A percentile compares a stretch with the other conserved stretches of the same genome.
These are phyloP conservation scores for Abrostola triplasia DNA, from an alignment of 2,888 invertebrate genomes.

Conservation along the genomic window DNA sequence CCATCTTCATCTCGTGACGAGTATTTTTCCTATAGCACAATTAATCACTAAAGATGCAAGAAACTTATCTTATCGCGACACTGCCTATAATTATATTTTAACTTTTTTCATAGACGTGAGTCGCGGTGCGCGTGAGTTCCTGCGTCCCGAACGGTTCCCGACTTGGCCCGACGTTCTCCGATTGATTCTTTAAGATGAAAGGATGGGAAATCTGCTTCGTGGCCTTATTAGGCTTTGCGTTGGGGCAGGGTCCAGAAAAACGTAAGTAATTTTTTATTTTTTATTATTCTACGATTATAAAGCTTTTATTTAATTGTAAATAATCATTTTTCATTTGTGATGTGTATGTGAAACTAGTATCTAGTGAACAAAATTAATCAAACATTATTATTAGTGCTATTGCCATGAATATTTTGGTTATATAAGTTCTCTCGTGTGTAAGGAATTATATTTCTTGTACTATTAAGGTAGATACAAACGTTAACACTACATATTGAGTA, in stretches of 20 bases:
- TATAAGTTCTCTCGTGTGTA: too few species aligned
- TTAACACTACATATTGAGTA: too few species aligned
- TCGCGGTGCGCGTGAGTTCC: constrained; percentile 59
- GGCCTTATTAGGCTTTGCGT: constrained; percentile 44
- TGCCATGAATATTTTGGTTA: too few species aligned
- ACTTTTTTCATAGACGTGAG: constrained; percentile 75
- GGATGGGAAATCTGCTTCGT: constrained; percentile 51
- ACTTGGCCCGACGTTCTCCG: constrained; percentile 44
- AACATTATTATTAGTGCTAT: too few species aligned
- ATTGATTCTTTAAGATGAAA: constrained; percentile 46
- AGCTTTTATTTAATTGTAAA: neutral
- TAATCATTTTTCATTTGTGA: neutral
- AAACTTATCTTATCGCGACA: constrained; percentile 76
- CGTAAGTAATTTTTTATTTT: constrained; percentile 44
- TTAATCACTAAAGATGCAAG: constrained; percentile 75
- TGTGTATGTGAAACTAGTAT: too few species aligned
- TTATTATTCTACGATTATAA: neutral
- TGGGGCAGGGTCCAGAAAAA: constrained; percentile 58
- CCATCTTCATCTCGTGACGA: constrained; percentile 79
- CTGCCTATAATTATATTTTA: constrained; percentile 65
- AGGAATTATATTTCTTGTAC: too few species aligned
- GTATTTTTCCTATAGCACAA: constrained; percentile 82
- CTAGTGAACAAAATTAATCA: too few species aligned
- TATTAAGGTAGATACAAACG: too few species aligned
- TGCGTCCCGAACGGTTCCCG: constrained; percentile 44